Evolutionary conservation across 2,888 invertebrate genomes (phyloP), one percentile per base, ranked within the genome.

Genomic region (Sinhomidia bicolor): DNA sequence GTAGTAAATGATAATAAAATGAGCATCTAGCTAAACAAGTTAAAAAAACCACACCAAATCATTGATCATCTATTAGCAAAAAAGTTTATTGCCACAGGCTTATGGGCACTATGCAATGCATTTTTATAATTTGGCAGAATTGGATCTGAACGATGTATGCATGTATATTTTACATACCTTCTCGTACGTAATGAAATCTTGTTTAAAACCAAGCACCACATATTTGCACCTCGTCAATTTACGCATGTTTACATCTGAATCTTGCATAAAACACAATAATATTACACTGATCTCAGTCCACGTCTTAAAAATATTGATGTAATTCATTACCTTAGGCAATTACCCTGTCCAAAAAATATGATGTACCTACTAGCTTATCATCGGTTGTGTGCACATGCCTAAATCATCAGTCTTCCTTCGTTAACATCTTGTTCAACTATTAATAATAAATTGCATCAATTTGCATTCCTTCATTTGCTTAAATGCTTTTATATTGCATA

Each of bases 311-410:
- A 7, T 36, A 36, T 36, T 36, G 36, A 12, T 29, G 60, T 41
- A 82, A 62, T 74, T 87, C 87, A 62, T 80, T 85, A 54, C 74
- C 57, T 74, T 0, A 81, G 32, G 68, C 57, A 71, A 76, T 57
- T 85, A 85, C 12, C 85, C 57, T 76, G 36, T 76, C 74, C 60
- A 54, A 47, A 74, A 83, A 17, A 14, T 5, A 26, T 17, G 9
- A 54, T 29, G 20, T 54, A 78, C 36, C 5, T 23, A 51, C 1
- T 26, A 6, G 26, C 20, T n/a, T n/a, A n/a, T n/a, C n/a, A n/a
- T 12, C n/a, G 12, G 1, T 9, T 20, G 41, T 41, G 6, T n/a
- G 79, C 20, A 60, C 26, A 62, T 62, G 12, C 44, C 57, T 29
- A 5, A 12, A 17, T 29, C 9, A 12, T 10, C 20, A 12, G 14